A percentile compares a stretch with the other conserved stretches of the same genome.
Conservation (phyloP, 2,113 vertebrate genomes). For the Leptobrachium leishanense region DNA sequence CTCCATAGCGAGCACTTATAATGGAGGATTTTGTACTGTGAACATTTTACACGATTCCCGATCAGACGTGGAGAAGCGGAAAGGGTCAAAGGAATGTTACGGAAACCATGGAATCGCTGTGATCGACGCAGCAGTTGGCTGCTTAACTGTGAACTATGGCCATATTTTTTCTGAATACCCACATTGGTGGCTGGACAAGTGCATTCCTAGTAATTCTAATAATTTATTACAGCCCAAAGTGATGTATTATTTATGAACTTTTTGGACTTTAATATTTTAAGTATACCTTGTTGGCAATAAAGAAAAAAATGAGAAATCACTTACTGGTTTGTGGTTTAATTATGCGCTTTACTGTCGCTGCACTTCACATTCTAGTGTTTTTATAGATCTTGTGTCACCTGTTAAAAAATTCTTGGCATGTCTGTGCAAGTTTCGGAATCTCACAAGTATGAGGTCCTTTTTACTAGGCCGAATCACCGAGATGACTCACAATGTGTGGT, state of each 20-base stretch:
- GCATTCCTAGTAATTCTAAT: conserved; percentile 81
- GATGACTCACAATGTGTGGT: too few species aligned
- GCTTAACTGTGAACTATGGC: conserved; percentile 79
- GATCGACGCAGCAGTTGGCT: conserved; percentile 67
- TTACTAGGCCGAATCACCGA: too few species aligned
- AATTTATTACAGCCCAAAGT: conserved; percentile 94
- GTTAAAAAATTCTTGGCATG: too few species aligned
- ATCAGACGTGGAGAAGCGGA: conserved; percentile 37
- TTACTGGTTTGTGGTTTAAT: background rate
- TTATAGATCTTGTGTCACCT: too few species aligned
- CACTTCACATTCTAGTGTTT: background rate
- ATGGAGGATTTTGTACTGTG: conserved; percentile 75
- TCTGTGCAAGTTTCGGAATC: too few species aligned
- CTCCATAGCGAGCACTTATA: conserved; percentile 66
- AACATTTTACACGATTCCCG: conserved; percentile 60
- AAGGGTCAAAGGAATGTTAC: conserved; percentile 57
- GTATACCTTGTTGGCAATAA: conserved; percentile 75
- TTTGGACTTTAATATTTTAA: conserved; percentile 67
- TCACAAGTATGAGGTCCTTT: too few species aligned
- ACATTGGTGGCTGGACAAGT: conserved; percentile 79
- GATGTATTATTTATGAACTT: conserved; percentile 83
- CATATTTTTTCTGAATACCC: conserved; percentile 61
- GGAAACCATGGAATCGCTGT: conserved; percentile 66
- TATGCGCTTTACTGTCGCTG: background rate
- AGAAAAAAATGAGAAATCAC: conserved; percentile 52